Conservation (phyloP, 2,113 vertebrate species). For the Bucco capensis region DNA sequence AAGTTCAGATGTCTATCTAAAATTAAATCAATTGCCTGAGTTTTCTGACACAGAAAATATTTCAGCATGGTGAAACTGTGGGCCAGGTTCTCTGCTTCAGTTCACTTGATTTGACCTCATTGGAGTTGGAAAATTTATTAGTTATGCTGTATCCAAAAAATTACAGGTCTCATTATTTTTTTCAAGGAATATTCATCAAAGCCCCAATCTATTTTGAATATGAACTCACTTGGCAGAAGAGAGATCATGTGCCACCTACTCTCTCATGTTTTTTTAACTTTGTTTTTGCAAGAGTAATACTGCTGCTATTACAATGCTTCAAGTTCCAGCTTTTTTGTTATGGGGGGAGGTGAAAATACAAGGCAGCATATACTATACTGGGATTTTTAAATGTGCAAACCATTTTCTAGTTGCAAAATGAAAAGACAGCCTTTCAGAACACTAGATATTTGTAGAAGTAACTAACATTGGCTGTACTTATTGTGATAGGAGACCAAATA, state of each 20-base stretch:
- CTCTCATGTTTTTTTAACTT: background rate
- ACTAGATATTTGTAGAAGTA: background rate
- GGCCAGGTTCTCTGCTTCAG: background rate
- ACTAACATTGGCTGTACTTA: background rate
- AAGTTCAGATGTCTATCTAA: background rate
- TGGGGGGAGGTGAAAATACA: background rate
- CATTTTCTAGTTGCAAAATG: background rate
- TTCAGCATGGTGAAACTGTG: background rate
- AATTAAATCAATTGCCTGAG: background rate
- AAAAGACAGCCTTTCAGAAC: background rate
- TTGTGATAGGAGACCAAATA: background rate
- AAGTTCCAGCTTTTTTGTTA: background rate
- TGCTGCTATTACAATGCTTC: background rate
- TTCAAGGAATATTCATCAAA: background rate
- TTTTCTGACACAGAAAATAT: background rate
- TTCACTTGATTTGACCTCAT: background rate
- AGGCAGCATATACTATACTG: background rate
- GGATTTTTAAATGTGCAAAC: background rate
- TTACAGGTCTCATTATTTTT: background rate
- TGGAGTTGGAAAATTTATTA: background rate
- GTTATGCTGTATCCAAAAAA: background rate
- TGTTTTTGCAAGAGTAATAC: background rate
- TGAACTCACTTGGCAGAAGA: background rate
- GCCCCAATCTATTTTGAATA: background rate
- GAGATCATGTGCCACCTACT: background rate